Conservation (phyloP, 1,140 invertebrate species). For the Muscidifurax raptorellus region DNA sequence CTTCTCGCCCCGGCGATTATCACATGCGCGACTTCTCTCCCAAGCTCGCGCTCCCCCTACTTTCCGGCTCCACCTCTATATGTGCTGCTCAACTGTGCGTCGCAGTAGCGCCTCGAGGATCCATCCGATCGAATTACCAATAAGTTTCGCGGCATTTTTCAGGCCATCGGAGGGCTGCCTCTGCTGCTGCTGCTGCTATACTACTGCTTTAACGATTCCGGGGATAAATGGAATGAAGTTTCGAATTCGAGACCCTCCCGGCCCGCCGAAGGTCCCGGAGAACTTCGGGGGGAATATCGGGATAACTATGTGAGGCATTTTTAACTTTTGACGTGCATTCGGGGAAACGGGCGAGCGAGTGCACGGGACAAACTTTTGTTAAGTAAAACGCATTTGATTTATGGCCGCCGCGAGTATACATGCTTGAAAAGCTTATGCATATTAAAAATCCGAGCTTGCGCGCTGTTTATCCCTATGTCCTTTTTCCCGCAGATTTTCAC, state of each 20-base stretch:
- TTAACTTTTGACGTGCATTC: slow-evolving; percentile 47
- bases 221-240: slow-evolving; percentile 49
- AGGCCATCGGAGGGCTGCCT: slow-evolving; percentile 13
- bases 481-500: not conserved
- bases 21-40: slow-evolving; percentile 28
- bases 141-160: slow-evolving; percentile 52
- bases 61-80: no score
- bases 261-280: not conserved
- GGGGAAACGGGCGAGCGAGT: slow-evolving; percentile 25
- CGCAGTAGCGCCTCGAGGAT: slow-evolving; percentile 20
- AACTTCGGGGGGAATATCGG: slow-evolving; percentile 34
- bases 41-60: not conserved
- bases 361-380: slow-evolving; percentile 34
- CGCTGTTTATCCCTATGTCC: slow-evolving; percentile 23
- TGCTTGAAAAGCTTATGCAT: slow-evolving; percentile 10
- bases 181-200: not conserved
- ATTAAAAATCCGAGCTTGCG: not conserved
- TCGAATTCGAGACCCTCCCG: slow-evolving; percentile 29
- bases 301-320: slow-evolving; percentile 50
- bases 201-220: slow-evolving; percentile 49
- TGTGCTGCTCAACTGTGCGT: not conserved
- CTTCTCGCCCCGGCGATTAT: slow-evolving; percentile 20
- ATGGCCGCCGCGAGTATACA: not conserved
- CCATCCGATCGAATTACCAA: slow-evolving; percentile 49
- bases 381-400: slow-evolving; percentile 41